Conservation (phyloP, 2,797 vertebrate species). For the Mastacembelus armatus region DNA sequence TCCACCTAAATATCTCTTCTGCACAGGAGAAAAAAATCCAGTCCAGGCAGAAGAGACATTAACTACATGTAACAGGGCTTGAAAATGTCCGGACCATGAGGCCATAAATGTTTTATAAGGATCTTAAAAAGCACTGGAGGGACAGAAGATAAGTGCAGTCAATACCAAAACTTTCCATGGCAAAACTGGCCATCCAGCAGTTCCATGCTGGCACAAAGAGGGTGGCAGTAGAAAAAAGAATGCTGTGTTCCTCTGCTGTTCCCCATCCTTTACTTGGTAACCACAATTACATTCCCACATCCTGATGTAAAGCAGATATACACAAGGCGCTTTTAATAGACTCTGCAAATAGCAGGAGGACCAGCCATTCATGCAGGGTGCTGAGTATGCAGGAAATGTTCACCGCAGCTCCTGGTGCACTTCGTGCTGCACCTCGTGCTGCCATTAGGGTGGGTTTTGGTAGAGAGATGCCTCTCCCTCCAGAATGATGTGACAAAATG, state of each 20-base stretch:
- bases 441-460: slow-evolving; percentile 19
- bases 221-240: slow-evolving; percentile 36
- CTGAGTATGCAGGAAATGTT: slow-evolving; percentile 69
- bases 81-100: too few species aligned
- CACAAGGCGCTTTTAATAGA: slow-evolving; percentile 64
- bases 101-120: too few species aligned
- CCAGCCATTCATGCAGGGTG: slow-evolving; percentile 46
- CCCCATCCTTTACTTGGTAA: slow-evolving; percentile 48
- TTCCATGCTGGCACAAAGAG: slow-evolving; percentile 39
- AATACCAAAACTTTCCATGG: slow-evolving; percentile 24
- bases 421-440: slow-evolving; percentile 34
- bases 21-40: too few species aligned
- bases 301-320: slow-evolving; percentile 67
- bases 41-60: too few species aligned
- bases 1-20: too few species aligned
- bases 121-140: background rate
- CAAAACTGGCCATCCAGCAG: slow-evolving; percentile 40
- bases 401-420: slow-evolving; percentile 35
- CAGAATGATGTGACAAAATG: slow-evolving; percentile 1
- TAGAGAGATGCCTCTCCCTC: slow-evolving; percentile 9
- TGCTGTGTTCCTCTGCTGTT: slow-evolving; percentile 47
- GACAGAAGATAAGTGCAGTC: slow-evolving; percentile 6
- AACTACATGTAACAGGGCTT: too few species aligned
- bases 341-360: slow-evolving; percentile 53
- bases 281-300: slow-evolving; percentile 69